A percentile compares a stretch with the other conserved stretches of the same genome.
These are phyloP conservation scores for Spodoptera frugiperda DNA, from an alignment of 1,140 invertebrate genomes.

Conservation along the genomic window DNA sequence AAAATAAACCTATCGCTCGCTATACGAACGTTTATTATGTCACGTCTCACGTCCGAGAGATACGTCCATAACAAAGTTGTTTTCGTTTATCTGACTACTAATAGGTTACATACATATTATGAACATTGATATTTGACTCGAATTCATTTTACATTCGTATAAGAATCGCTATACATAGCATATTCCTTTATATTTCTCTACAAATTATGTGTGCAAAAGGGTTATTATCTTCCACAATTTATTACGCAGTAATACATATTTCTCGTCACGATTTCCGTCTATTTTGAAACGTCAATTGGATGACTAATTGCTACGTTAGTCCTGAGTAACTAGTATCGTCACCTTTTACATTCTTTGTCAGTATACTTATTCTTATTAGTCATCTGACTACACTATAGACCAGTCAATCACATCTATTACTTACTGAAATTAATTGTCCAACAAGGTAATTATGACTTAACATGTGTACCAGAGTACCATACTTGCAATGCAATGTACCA, in stretches of 20 bases:
- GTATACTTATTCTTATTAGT: slow-evolving; percentile 6
- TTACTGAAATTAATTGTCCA: slow-evolving; percentile 6
- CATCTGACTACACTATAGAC: not conserved
- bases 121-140: too few species aligned
- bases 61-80: slow-evolving; percentile 21
- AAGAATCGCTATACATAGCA: too few species aligned
- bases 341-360: slow-evolving; percentile 12
- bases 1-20: not conserved
- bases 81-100: slow-evolving; percentile 12
- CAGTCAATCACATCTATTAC: not conserved
- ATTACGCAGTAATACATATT: not conserved
- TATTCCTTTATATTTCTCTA: too few species aligned
- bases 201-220: not conserved
- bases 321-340: slow-evolving; percentile 13
- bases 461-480: not conserved
- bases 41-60: slow-evolving; percentile 26
- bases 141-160: too few species aligned
- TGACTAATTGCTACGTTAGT: slow-evolving; percentile 11
- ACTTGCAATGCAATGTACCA: not conserved
- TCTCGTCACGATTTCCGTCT: not conserved
- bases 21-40: slow-evolving; percentile 28
- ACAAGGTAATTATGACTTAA: not conserved
- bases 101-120: not conserved
- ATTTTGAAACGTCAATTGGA: slow-evolving; percentile 17
- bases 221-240: not conserved